Base-by-base conservation (phyloP, 2,113 vertebrate genomes). In the Erpornis zantholeuca region DNA sequence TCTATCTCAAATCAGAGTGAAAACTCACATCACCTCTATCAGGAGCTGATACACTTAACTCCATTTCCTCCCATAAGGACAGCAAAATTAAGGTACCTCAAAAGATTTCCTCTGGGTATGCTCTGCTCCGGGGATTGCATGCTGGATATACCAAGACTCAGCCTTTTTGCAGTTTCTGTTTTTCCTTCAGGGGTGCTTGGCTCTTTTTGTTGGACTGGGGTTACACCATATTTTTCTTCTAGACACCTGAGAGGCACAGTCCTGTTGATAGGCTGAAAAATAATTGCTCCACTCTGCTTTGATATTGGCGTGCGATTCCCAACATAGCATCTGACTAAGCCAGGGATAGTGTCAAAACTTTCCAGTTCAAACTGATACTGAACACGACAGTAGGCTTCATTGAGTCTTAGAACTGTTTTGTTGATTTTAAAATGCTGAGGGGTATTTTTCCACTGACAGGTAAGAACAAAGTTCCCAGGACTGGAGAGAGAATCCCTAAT, bases 381-480 rank as follows among this genome's bases (percentile, higher is more conserved):
- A 64, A 99, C 98, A 5, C 99, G 98, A 75, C 98, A 98, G 96
- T 99, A 99, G 81, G 99, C 99, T 97, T 99, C 99, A 6, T 98
- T 99, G 95, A 99, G 96, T 84, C 98, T 98, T 78, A 99, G 96
- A 15, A 99, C 97, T 19, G 98, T 97, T 96, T 98, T 99, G 97
- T 98, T 98, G 98, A 99, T 99, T 98, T 99, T 99, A 97, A 99
- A 99, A 98, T 99, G 99, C 97, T 99, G 99, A 38, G 99, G 98
- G 2, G 97, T 91, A 60, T 99, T 98, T 96, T 99, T 98, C 99
- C 99, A 99, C 90, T 99, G 99, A 93, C 99, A 99, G 73, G 99
- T 99, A 96, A 99, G 98, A 89, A 99, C 99, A 12, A 99, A 99
- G 97, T 98, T 99, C 56, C 99, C 99, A 12, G 99, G 99, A 92